Percentiles rank a stretch among this genome's conserved stretches.
Conservation (phyloP, 37 sponge, comb jelly and placozoan species). For the Aplysina aerophoba region DNA sequence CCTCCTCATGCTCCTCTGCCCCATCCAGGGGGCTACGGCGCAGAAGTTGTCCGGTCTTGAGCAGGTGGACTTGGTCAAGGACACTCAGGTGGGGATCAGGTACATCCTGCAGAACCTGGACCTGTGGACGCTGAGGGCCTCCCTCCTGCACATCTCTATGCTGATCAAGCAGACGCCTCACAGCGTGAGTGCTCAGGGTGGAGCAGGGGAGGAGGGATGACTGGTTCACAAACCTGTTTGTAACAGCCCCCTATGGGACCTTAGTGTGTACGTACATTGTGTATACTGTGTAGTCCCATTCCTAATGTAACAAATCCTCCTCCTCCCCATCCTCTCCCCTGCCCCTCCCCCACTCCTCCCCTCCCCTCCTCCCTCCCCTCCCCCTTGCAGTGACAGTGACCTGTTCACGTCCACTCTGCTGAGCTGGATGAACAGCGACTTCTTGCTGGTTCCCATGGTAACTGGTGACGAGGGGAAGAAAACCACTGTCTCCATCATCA, state of each 20-base stretch:
- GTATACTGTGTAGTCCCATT: too few relatives aligned
- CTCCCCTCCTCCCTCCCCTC: not conserved
- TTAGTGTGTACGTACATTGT: too few relatives aligned
- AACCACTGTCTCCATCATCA: slow-evolving; percentile 53
- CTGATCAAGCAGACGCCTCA: slow-evolving; percentile 57
- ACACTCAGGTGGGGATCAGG: slow-evolving; percentile 14
- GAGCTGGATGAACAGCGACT: slow-evolving; percentile 50
- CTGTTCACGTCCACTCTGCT: slow-evolving; percentile 86
- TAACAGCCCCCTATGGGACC: too few relatives aligned
- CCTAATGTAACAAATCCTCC: not conserved
- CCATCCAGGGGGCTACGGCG: not conserved
- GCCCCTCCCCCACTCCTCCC: not conserved
- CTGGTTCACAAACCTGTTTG: too few relatives aligned
- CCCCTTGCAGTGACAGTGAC: slow-evolving; percentile 78
- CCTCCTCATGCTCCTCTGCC: slow-evolving; percentile 65
- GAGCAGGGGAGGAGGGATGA: too few relatives aligned
- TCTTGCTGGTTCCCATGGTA: slow-evolving; percentile 57
- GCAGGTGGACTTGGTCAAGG: slow-evolving; percentile 15
- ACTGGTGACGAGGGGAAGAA: slow-evolving; percentile 80
- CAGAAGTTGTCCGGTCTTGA: slow-evolving; percentile 6
- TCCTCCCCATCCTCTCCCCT: not conserved
- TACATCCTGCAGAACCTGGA: slow-evolving; percentile 73
- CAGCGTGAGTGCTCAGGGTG: slow-evolving; percentile 1
- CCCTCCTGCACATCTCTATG: slow-evolving; percentile 75
- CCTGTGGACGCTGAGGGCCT: slow-evolving; percentile 83